Evolutionary conservation across 1,140 invertebrate species (phyloP), one percentile per base, ranked within the genome.

Genomic region (Drosophila obscura): DNA sequence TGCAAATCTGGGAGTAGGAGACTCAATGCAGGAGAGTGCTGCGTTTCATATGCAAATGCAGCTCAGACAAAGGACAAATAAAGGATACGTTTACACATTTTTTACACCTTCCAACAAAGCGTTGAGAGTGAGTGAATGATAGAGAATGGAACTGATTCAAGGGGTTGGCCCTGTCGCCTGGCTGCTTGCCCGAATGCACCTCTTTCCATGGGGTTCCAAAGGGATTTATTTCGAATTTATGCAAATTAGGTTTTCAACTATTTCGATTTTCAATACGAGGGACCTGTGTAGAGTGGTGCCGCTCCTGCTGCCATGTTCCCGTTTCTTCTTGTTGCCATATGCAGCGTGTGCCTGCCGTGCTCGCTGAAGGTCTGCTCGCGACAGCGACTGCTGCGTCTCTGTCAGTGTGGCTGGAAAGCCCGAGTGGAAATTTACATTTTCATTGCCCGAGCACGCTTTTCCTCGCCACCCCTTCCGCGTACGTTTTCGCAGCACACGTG

Each of bases 1-100:
- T 90, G 87, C 82, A 87, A 90, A 90, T 85, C 19, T 39, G 45
- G 19, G 4, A 24, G 16, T 13, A 4, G 11, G 8, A 51, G 22
- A 43, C 50, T 51, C 24, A 44, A 22, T 31, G 49, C 46, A 35
- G 44, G 19, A 44, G 66, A 71, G 73, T 80, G 66, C 60, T 88
- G 66, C 73, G 55, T 80, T 88, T 88, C 84, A 89, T 89, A 88
- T 88, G 84, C 84, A 88, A 88, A 88, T 88, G 35, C 58, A 56
- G 53, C 48, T 49, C 28, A 60, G 63, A 77, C 60, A 76, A 76
- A 81, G 62, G 57, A 24, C 41, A 80, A 53, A 76, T 74, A 83
- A 83, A 80, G 77, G 71, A 90, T 90, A 81, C 78, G 76, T 84
- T 90, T 90, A 80, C 75, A 80, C 78, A 76, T 75, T 90, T 80